Percentiles rank a stretch among this genome's conserved stretches.
These are phyloP conservation scores for Dermochelys coriacea DNA, from an alignment of 2,797 vertebrate genomes.

Conservation along the genomic window DNA sequence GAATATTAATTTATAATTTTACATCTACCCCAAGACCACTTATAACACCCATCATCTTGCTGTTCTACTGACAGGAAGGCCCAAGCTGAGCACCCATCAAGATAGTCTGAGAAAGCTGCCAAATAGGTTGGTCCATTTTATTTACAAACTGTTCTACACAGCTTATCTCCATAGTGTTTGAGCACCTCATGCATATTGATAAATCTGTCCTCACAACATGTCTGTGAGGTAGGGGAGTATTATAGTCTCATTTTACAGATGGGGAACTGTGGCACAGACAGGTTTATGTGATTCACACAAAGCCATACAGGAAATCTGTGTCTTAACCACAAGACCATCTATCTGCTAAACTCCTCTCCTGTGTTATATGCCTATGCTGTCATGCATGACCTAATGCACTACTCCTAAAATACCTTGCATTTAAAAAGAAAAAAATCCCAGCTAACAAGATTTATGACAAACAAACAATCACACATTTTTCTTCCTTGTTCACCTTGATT, in stretches of 20 bases:
- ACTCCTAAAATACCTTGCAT: not conserved
- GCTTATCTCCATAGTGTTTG: not conserved
- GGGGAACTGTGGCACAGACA: not conserved
- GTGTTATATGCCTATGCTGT: rapidly evolving
- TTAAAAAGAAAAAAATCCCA: not conserved
- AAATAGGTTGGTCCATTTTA: rapidly evolving
- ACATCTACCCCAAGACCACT: not conserved
- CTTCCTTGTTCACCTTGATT: not conserved
- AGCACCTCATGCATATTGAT: not conserved
- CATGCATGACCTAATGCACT: not conserved
- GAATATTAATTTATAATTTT: not conserved
- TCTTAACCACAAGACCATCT: not conserved
- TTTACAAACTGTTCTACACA: not conserved
- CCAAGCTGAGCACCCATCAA: rapidly evolving
- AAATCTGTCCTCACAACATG: not conserved
- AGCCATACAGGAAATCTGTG: not conserved
- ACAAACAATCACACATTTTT: not conserved
- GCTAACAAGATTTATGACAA: not conserved
- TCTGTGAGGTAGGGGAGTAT: not conserved
- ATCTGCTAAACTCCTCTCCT: not conserved
- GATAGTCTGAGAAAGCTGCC: not conserved
- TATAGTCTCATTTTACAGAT: not conserved
- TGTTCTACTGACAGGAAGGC: not conserved
- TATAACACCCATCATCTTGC: rapidly evolving
- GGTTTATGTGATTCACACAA: not conserved